phyloP scores from a whole-genome alignment of 2,113 vertebrate genomes.

The Terrapene triunguis region DNA sequence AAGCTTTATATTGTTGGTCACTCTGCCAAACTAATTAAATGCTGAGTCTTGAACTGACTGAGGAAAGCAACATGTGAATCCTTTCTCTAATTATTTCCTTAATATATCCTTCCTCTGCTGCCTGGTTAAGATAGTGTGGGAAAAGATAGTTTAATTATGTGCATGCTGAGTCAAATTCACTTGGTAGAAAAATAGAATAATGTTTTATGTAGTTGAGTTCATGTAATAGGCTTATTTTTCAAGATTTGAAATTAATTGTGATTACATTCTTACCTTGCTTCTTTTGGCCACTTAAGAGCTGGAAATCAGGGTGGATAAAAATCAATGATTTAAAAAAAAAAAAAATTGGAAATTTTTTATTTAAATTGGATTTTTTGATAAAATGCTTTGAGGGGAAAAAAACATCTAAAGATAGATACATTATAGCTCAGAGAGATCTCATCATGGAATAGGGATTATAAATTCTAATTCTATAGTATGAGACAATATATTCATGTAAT shows the following conservation, averaged over 20 bases:
- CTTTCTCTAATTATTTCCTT: neutral
- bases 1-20: neutral
- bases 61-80: neutral
- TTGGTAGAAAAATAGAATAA: neutral
- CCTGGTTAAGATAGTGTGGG: neutral
- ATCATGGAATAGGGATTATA: too few relatives aligned
- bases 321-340: too few relatives aligned
- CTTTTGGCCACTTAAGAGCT: neutral
- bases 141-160: neutral
- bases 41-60: neutral
- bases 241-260: neutral
- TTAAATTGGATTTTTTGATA: too few relatives aligned
- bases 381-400: too few relatives aligned
- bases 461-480: too few relatives aligned
- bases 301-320: neutral
- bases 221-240: constrained; percentile 26
- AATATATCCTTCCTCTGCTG: neutral
- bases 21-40: neutral
- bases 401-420: too few relatives aligned
- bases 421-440: too few relatives aligned
- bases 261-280: neutral
- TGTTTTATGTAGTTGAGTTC: neutral
- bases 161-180: constrained; percentile 3
- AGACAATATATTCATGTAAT: too few relatives aligned
- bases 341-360: too few relatives aligned